Conservation (phyloP, 2,797 vertebrate species). For the Hypotaenidia okinawae region DNA sequence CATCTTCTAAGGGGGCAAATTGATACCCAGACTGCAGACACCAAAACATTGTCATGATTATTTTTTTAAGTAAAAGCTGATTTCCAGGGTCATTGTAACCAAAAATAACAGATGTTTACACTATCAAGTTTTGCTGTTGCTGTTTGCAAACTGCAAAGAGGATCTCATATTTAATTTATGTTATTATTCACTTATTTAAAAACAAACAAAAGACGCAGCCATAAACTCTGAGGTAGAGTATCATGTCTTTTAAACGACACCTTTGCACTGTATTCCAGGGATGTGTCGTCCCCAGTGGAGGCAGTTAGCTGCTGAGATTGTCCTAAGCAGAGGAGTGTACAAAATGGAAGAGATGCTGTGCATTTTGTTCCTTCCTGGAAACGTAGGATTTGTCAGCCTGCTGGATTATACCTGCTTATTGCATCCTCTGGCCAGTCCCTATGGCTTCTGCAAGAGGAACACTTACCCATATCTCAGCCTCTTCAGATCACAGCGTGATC, state of each 20-base stretch:
- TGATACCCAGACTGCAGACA: not conserved
- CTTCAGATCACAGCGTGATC: conserved; percentile 41
- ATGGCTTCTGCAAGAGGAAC: not conserved
- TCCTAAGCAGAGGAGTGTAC: not conserved
- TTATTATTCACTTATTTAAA: not conserved
- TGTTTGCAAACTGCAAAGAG: not conserved
- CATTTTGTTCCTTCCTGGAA: not conserved
- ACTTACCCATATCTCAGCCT: not conserved
- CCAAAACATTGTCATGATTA: not conserved
- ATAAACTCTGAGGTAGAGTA: not conserved
- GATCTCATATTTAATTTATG: not conserved
- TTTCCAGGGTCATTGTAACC: not conserved
- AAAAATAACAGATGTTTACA: not conserved
- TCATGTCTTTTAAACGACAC: not conserved
- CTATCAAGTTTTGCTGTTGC: not conserved
- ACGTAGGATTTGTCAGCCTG: not conserved
- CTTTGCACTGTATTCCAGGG: not conserved
- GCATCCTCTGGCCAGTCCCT: not conserved
- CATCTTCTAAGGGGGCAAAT: not conserved
- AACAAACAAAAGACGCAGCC: not conserved
- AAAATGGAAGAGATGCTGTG: not conserved
- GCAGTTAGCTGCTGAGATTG: not conserved
- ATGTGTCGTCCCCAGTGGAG: not conserved
- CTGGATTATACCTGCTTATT: not conserved
- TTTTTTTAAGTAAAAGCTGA: not conserved